Percentiles rank a stretch among this genome's conserved stretches.
Evolutionary conservation across 23 tunicate species (phyloP).

Genomic region (Oikopleura dioica): DNA sequence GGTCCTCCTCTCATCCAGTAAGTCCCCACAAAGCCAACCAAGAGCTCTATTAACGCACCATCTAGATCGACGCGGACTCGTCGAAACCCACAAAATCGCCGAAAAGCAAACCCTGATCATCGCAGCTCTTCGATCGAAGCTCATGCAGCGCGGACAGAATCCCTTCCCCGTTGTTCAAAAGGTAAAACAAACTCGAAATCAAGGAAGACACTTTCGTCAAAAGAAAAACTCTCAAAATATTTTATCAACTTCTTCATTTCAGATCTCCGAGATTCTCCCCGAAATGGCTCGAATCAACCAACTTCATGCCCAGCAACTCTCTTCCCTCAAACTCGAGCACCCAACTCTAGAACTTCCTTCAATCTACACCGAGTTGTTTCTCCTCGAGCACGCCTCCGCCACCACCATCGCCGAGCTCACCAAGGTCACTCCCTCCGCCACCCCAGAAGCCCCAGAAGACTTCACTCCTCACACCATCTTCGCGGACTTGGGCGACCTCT

Average conservation of each 20-base stretch:
- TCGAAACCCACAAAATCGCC: background rate
- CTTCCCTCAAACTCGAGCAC: background rate
- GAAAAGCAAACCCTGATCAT: slow-evolving; percentile 1
- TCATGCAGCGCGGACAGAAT: background rate
- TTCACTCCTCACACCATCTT: background rate
- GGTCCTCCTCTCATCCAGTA: background rate
- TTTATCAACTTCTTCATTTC: background rate
- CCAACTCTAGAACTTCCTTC: background rate
- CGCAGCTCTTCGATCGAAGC: slow-evolving; percentile 2
- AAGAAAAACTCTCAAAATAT: background rate
- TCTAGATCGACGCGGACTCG: background rate
- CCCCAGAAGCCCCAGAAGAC: background rate
- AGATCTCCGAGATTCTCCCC: slow-evolving; percentile 8
- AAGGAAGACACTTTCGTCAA: background rate
- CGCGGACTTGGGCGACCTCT: background rate
- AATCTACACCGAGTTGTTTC: background rate
- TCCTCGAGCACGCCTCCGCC: background rate
- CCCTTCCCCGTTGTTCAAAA: background rate
- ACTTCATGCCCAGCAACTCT: background rate
- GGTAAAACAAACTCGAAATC: background rate
- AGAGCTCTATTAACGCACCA: too few species aligned
- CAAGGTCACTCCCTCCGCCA: background rate
- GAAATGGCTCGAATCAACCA: background rate
- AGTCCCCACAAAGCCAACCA: too few species aligned
- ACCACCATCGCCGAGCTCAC: too few species aligned